Evolutionary conservation across 2,797 vertebrate species (phyloP).

Genomic region (Arctocebus calabarensis): DNA sequence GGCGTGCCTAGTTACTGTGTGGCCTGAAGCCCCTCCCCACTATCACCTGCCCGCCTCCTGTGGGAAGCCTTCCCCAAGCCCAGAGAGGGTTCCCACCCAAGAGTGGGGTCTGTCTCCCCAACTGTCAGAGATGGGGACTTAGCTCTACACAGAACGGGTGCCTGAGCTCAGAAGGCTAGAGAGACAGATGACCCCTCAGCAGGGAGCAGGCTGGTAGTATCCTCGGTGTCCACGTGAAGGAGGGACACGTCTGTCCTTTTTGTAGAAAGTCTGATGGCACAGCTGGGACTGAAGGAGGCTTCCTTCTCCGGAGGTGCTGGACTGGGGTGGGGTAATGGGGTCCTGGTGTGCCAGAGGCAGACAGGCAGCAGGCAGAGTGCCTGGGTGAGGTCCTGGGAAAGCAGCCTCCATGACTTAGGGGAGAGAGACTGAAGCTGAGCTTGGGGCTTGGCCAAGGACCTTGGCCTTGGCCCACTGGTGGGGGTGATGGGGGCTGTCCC

Average conservation of each 20-base stretch:
- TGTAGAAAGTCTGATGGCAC: background rate
- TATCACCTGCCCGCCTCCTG: background rate
- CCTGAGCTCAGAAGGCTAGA: background rate
- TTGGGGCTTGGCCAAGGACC: no score
- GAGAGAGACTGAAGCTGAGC: background rate
- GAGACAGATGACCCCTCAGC: accelerated
- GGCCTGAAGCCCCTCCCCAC: background rate
- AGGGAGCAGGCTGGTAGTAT: background rate
- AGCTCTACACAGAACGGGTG: background rate
- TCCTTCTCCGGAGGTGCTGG: background rate
- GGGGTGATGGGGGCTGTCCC: accelerated
- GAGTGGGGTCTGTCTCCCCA: background rate
- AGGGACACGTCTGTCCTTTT: background rate
- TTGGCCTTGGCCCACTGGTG: accelerated
- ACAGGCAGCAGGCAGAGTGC: background rate
- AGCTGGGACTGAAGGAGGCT: no score
- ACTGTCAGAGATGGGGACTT: background rate
- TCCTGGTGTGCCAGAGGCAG: background rate
- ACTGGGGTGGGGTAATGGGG: background rate
- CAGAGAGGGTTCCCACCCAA: background rate
- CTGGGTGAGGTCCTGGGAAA: background rate
- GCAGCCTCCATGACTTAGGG: background rate
- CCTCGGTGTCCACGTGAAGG: background rate
- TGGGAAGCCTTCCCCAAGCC: background rate
- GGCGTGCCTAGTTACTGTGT: accelerated